Conservation (phyloP, 1,140 invertebrate genomes). For the Himalopsyche phryganea region DNA sequence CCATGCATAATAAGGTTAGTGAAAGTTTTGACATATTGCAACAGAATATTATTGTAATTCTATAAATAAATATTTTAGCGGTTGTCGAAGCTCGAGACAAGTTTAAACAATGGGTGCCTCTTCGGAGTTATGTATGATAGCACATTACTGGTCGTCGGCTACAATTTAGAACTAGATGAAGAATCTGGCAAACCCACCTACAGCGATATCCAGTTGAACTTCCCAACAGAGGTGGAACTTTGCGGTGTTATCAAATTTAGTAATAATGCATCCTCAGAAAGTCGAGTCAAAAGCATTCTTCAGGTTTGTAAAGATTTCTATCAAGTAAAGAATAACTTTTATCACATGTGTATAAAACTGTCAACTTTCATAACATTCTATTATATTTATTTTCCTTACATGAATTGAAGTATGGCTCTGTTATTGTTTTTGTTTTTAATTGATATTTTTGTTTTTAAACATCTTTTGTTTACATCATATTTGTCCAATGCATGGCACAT, state of each 20-base stretch:
- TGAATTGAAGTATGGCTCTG: too few species aligned
- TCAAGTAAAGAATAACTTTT: background rate
- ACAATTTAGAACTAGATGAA: conserved; percentile 58
- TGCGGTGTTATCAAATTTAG: conserved; percentile 67
- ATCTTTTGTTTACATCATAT: too few species aligned
- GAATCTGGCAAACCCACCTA: conserved; percentile 52
- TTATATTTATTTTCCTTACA: too few species aligned
- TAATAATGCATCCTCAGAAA: conserved; percentile 51
- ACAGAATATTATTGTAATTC: background rate
- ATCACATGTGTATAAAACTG: too few species aligned
- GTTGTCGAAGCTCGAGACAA: conserved; percentile 52
- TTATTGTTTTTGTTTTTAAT: too few species aligned
- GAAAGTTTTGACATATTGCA: background rate
- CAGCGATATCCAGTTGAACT: conserved; percentile 59
- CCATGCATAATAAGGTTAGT: background rate
- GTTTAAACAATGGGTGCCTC: conserved; percentile 62
- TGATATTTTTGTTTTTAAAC: too few species aligned
- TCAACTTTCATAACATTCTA: too few species aligned
- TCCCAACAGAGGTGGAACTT: conserved; percentile 71
- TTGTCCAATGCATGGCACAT: too few species aligned
- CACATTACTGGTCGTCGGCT: conserved; percentile 62
- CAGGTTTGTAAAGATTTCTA: conserved; percentile 43
- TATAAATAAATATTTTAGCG: conserved; percentile 48
- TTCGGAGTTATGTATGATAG: conserved; percentile 72
- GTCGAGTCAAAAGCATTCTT: conserved; percentile 58